These are phyloP conservation scores for Thinocorus orbignyianus DNA, from an alignment of 2,113 vertebrate genomes.

Conservation along the genomic window DNA sequence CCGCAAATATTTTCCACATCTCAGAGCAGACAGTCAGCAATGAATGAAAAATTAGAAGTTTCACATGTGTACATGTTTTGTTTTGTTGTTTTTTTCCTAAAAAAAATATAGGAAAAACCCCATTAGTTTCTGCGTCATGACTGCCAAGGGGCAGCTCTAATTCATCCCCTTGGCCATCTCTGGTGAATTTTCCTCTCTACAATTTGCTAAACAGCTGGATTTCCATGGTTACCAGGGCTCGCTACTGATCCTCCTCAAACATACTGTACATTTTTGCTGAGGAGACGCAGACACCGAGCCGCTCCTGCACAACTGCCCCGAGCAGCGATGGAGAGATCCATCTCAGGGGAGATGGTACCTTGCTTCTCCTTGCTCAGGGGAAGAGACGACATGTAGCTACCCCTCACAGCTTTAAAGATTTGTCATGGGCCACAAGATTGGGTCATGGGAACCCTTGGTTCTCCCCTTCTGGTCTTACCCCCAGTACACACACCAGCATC, in stretches of 20 bases:
- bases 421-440: neutral
- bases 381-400: accelerated
- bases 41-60: neutral
- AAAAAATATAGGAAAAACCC: neutral
- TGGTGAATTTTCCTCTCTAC: constrained; percentile 33
- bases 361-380: neutral
- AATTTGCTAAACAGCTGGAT: constrained; percentile 69
- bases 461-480: neutral
- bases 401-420: accelerated
- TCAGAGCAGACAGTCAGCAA: neutral
- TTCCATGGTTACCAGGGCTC: constrained; percentile 60
- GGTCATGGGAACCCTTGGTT: neutral
- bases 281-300: neutral
- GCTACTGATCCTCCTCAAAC: neutral
- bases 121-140: neutral
- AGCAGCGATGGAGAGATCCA: too few relatives aligned
- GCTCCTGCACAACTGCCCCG: accelerated
- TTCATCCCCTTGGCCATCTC: constrained; percentile 18
- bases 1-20: neutral
- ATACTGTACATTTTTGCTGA: neutral
- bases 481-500: neutral
- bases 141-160: constrained; percentile 45
- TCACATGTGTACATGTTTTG: neutral
- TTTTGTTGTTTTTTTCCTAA: neutral
- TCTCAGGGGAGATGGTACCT: too few relatives aligned